Evolutionary conservation across 2,888 invertebrate species (phyloP), one percentile per base, ranked within the genome.

Genomic region (Oxyteleia sp.): DNA sequence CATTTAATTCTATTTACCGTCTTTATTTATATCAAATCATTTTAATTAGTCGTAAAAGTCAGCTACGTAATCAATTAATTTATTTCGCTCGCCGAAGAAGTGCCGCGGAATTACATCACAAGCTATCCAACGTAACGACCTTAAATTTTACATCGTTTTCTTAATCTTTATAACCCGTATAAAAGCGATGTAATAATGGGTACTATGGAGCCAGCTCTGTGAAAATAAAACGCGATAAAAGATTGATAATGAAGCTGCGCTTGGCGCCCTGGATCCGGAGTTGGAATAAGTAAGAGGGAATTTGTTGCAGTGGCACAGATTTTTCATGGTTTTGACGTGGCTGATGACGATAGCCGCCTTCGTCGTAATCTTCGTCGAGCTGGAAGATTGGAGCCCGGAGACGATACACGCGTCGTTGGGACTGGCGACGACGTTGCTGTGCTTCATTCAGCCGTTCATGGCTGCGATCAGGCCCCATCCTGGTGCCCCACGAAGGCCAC

Each of bases 401-500:
- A n/a, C n/a, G n/a, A n/a, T n/a, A n/a, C n/a, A n/a, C n/a, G n/a
- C n/a, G n/a, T n/a, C n/a, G n/a, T n/a, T n/a, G n/a, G n/a, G n/a
- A n/a, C n/a, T n/a, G n/a, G n/a, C n/a, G n/a, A n/a, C n/a, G n/a
- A n/a, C n/a, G n/a, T n/a, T n/a, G n/a, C n/a, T n/a, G n/a, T n/a
- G n/a, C n/a, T n/a, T n/a, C n/a, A n/a, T n/a, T n/a, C n/a, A n/a
- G n/a, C n/a, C n/a, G n/a, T n/a, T n/a, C n/a, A n/a, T n/a, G n/a
- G 98, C 98, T 0, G 95, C 96, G 83, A 96, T 98, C 93, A 95
- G 98, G 84, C 98, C 98, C 0, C 96, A 96, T 93, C 98, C 98
- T 0, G 97, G 96, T 57, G 96, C 97, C 8, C 95, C 96, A 13
- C 95, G 95, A 88, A 94, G 98, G 66, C 95, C 96, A 0, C 93